phyloP scores from a whole-genome alignment of 2,113 vertebrate genomes.

The Cynopterus brachyotis region DNA sequence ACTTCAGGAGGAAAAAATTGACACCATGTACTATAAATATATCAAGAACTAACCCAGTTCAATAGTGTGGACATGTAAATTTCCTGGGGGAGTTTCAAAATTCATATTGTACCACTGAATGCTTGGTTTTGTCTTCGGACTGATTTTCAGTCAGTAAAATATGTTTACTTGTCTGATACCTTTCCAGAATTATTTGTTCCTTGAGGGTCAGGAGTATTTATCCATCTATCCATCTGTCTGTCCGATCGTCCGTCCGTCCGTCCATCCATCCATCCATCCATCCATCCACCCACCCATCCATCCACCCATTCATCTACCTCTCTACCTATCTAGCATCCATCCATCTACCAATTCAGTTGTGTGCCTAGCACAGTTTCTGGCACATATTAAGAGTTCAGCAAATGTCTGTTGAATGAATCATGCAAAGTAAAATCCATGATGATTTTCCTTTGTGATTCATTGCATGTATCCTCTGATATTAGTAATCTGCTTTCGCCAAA shows the following conservation, averaged over 20 bases:
- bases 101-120: slow-evolving; percentile 30
- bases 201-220: background rate
- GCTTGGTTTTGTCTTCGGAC: background rate
- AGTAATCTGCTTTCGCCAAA: slow-evolving; percentile 5
- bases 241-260: background rate
- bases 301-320: background rate
- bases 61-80: background rate
- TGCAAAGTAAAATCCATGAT: background rate
- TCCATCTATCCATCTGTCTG: background rate
- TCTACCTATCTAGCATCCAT: background rate
- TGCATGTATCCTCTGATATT: background rate
- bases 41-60: slow-evolving; percentile 19
- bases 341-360: background rate
- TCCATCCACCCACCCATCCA: background rate
- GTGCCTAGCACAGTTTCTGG: background rate
- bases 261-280: background rate
- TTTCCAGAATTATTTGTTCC: slow-evolving; percentile 32
- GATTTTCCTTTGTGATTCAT: slow-evolving; percentile 52
- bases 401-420: background rate
- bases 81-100: slow-evolving; percentile 45
- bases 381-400: background rate
- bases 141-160: slow-evolving; percentile 40
- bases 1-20: slow-evolving; percentile 33
- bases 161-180: background rate
- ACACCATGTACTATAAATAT: slow-evolving; percentile 47